Evolutionary conservation across 1,140 invertebrate species (phyloP).

Genomic region (Heliconius nattereri): DNA sequence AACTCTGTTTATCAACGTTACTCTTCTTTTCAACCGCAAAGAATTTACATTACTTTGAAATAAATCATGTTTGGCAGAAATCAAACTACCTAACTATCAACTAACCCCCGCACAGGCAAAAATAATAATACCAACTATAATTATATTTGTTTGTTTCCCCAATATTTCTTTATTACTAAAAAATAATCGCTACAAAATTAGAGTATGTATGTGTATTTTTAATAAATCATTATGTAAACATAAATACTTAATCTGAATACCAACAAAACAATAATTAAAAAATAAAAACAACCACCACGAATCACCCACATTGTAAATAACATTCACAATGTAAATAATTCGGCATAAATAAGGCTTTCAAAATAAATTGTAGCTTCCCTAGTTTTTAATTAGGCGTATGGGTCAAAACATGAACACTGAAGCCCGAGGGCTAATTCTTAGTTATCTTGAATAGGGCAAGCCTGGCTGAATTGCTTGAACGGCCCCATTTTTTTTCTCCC

Average conservation of each 20-base stretch:
- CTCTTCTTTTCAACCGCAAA: too few relatives aligned
- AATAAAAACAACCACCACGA: neutral
- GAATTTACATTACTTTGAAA: too few relatives aligned
- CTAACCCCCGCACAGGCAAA: too few relatives aligned
- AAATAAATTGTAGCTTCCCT: constrained; percentile 12
- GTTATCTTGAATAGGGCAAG: constrained; percentile 21
- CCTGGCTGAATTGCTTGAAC: constrained; percentile 23
- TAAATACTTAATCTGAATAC: neutral
- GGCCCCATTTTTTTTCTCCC: constrained; percentile 36
- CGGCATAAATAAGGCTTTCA: neutral
- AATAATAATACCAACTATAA: too few relatives aligned
- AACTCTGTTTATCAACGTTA: too few relatives aligned
- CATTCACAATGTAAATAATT: constrained; percentile 12
- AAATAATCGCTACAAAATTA: too few relatives aligned
- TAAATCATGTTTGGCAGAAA: too few relatives aligned
- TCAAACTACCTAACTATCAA: too few relatives aligned
- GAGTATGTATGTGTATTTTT: neutral
- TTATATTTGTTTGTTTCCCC: too few relatives aligned
- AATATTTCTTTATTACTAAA: too few relatives aligned
- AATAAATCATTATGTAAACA: neutral
- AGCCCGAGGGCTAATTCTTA: constrained; percentile 31
- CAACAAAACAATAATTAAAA: neutral
- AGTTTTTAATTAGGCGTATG: constrained; percentile 18
- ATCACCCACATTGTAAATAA: neutral
- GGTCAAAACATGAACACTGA: constrained; percentile 23